Percentiles rank a stretch among this genome's conserved stretches.
Evolutionary conservation across 2,888 invertebrate species (phyloP).

Genomic region (Ethmia dodecea): DNA sequence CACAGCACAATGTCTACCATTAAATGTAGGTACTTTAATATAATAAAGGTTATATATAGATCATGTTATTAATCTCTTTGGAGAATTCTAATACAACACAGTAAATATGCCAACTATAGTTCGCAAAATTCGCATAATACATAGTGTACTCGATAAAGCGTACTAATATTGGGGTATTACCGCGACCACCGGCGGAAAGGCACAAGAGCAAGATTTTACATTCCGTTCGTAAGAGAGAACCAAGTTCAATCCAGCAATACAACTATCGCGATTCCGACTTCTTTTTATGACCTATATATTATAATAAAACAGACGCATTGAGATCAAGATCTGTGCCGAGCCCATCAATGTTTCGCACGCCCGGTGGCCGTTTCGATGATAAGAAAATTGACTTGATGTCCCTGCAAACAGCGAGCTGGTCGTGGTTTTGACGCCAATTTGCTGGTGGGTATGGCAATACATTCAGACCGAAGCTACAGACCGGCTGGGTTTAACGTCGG

Average conservation of each 20-base stretch:
- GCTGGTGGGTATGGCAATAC: no score
- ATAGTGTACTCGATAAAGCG: constrained; percentile 42
- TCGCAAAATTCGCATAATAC: constrained; percentile 35
- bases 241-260: constrained; percentile 35
- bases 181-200: constrained; percentile 62
- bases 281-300: constrained; percentile 18
- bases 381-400: constrained; percentile 41
- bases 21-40: constrained; percentile 40
- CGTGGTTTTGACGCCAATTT: not conserved
- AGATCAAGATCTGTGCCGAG: constrained; percentile 60
- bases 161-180: constrained; percentile 31
- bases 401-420: no score
- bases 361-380: constrained; percentile 45
- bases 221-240: constrained; percentile 37
- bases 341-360: constrained; percentile 44
- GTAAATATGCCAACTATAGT: constrained; percentile 47
- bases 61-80: constrained; percentile 61
- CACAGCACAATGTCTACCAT: constrained; percentile 61
- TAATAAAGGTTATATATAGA: constrained; percentile 43
- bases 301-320: constrained; percentile 24
- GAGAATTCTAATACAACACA: constrained; percentile 51
- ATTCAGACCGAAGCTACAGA: no score
- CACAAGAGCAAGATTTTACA: constrained; percentile 62
- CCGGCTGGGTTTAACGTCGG: no score
- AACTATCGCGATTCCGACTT: constrained; percentile 22